A percentile compares a stretch with the other conserved stretches of the same genome.
Conservation (phyloP, 2,888 invertebrate genomes). For the Coleophora flavipennella region DNA sequence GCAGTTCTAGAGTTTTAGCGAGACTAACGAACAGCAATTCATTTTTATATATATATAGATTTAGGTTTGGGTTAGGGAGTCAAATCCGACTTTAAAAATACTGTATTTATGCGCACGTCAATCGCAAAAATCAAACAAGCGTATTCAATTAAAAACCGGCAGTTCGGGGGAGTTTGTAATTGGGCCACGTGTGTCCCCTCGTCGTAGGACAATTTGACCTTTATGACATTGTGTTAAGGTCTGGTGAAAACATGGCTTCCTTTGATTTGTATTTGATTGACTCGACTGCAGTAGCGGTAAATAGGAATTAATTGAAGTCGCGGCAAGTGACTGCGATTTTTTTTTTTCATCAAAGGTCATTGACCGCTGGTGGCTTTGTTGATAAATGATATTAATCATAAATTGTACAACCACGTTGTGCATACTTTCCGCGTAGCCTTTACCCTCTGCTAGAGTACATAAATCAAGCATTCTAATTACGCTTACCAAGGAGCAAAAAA, state of each 20-base stretch:
- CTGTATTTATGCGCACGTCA: constrained; percentile 30
- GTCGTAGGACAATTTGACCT: constrained; percentile 7
- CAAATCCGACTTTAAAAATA: constrained; percentile 1
- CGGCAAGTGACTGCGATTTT: constrained; percentile 20
- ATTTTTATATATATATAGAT: too few species aligned
- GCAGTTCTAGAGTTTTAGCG: too few species aligned
- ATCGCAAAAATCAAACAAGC: constrained; percentile 58
- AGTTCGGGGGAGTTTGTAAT: constrained; percentile 47
- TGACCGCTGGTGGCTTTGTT: too few species aligned
- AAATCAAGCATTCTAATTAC: too few species aligned
- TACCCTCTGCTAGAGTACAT: too few species aligned
- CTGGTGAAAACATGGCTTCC: constrained; percentile 2
- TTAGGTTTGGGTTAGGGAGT: background rate
- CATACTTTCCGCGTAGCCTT: too few species aligned
- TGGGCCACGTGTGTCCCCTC: constrained; percentile 46
- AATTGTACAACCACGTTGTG: too few species aligned
- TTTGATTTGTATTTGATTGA: constrained; percentile 26
- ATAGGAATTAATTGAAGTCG: constrained; percentile 52
- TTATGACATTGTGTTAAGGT: constrained; percentile 17
- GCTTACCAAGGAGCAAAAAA: too few species aligned
- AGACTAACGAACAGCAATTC: too few species aligned
- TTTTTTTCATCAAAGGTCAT: constrained; percentile 3
- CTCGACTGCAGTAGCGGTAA: constrained; percentile 24
- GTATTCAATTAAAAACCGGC: constrained; percentile 56
- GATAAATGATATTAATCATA: too few species aligned